A percentile compares a stretch with the other conserved stretches of the same genome.
Evolutionary conservation across 2,888 invertebrate genomes (phyloP).

Genomic region (Polydrusus pterygomalis): DNA sequence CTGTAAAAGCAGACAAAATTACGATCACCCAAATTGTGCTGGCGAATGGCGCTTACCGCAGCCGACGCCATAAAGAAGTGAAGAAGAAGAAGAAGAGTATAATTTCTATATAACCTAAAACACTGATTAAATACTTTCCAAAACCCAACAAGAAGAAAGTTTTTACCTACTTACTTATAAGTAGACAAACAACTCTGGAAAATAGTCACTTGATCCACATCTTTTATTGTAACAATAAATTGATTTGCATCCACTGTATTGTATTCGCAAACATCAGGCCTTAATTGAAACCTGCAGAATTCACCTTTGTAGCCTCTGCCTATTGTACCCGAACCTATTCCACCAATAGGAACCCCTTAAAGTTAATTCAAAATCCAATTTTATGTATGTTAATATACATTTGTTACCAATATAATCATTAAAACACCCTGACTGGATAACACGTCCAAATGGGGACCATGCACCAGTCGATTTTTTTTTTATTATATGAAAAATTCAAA

Average conservation of each 20-base stretch:
- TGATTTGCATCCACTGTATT: constrained; percentile 89
- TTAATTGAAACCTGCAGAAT: constrained; percentile 93
- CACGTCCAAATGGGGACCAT: too few species aligned
- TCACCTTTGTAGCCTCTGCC: constrained; percentile 94
- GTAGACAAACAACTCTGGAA: constrained; percentile 88
- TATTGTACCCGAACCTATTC: constrained; percentile 88
- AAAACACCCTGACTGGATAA: too few species aligned
- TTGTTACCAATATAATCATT: too few species aligned
- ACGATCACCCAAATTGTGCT: too few species aligned
- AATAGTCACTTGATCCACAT: constrained; percentile 79
- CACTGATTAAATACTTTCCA: too few species aligned
- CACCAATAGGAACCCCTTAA: constrained; percentile 88
- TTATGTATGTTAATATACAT: too few species aligned
- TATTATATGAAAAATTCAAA: too few species aligned
- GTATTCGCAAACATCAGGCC: constrained; percentile 92
- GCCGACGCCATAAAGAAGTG: too few species aligned
- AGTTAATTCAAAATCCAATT: constrained; percentile 8
- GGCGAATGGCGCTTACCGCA: too few species aligned
- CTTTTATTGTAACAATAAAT: constrained; percentile 91
- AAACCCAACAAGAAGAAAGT: constrained; percentile 3
- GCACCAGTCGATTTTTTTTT: too few species aligned
- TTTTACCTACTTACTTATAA: constrained; percentile 76
- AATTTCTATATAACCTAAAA: neutral
- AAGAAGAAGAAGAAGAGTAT: too few species aligned
- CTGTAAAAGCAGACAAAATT: too few species aligned